Base-by-base conservation (phyloP, 2,888 invertebrate genomes). In the Zele albiditarsus region DNA sequence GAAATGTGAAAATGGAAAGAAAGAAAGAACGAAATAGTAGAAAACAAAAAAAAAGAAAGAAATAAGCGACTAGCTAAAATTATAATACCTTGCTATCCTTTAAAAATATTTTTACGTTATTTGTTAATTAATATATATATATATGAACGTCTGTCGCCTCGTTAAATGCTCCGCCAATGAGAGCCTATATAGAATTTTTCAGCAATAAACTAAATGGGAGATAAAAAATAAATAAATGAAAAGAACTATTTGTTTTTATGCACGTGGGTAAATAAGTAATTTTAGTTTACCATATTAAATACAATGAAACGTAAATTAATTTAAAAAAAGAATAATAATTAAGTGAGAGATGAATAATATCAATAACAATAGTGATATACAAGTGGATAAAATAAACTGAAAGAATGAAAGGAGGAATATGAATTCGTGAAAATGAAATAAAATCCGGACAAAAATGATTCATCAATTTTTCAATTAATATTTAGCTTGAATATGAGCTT, bases 61-160 rank as follows among this genome's bases (percentile, higher is more conserved):
- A 28, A 60, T 60, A 28, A 20, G 3, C 58, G 31, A 53, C 16
- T 46, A 58, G 23, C 57, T 69, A 65, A 46, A 46, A 33, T 67
- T 12, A 53, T 72, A 33, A 73, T 62, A 28, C 28, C 28, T 73
- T 68, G 60, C 58, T 67, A 72, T 20, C 31, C 65, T 67, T 67
- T 67, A 66, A 73, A 42, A 38, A 73, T 73, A 73, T 73, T 73
- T 73, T 73, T 73, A 73, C 67, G 60, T 73, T 73, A 67, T 73
- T 73, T 60, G 46, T 73, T 67, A 68, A 67, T 46, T 46, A 46
- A 57, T 69, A 33, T 69, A 58, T 14, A 38, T 31, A 69, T 25
- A 62, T 31, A 67, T 33, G n/a, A 31, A 27, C 25, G 23, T 49
- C 46, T 71, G 71, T 63, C 71, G 62, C 42, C 62, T 42, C 49